A percentile compares a stretch with the other conserved stretches of the same genome.
phyloP scores from a whole-genome alignment of 2,888 invertebrate species.

The Calephelis perditalis region DNA sequence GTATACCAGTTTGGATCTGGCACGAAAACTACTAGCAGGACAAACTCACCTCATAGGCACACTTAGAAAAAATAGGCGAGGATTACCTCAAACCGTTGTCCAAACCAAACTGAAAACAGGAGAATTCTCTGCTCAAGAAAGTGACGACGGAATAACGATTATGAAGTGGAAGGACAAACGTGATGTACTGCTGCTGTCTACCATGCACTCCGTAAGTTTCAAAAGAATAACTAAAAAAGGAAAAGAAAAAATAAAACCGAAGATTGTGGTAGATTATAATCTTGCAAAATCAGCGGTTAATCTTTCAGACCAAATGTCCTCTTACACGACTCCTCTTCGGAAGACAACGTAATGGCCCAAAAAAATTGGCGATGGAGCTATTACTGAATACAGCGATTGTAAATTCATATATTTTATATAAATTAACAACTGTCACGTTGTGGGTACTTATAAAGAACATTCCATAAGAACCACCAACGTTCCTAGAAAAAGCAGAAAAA shows the following conservation, averaged over 20 bases:
- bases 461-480: too few relatives aligned
- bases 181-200: slow-evolving; percentile 20
- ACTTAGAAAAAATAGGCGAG: slow-evolving; percentile 33
- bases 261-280: slow-evolving; percentile 30
- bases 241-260: slow-evolving; percentile 24
- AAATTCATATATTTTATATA: slow-evolving; percentile 24
- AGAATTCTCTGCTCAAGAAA: slow-evolving; percentile 28
- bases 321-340: slow-evolving; percentile 28
- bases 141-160: slow-evolving; percentile 28
- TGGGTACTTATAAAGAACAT: too few relatives aligned
- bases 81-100: slow-evolving; percentile 34
- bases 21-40: slow-evolving; percentile 30
- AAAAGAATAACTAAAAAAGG: background rate
- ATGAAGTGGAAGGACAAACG: slow-evolving; percentile 22
- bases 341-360: slow-evolving; percentile 35
- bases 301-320: slow-evolving; percentile 31
- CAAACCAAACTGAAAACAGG: slow-evolving; percentile 32
- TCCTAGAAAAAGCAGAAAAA: too few relatives aligned
- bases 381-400: slow-evolving; percentile 31
- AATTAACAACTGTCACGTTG: slow-evolving; percentile 28
- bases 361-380: slow-evolving; percentile 31
- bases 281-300: slow-evolving; percentile 30
- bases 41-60: slow-evolving; percentile 36
- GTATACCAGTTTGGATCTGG: slow-evolving; percentile 3
- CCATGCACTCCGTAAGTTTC: slow-evolving; percentile 13